Evolutionary conservation across 2,797 vertebrate species (phyloP).

Genomic region (Falco naumanni): DNA sequence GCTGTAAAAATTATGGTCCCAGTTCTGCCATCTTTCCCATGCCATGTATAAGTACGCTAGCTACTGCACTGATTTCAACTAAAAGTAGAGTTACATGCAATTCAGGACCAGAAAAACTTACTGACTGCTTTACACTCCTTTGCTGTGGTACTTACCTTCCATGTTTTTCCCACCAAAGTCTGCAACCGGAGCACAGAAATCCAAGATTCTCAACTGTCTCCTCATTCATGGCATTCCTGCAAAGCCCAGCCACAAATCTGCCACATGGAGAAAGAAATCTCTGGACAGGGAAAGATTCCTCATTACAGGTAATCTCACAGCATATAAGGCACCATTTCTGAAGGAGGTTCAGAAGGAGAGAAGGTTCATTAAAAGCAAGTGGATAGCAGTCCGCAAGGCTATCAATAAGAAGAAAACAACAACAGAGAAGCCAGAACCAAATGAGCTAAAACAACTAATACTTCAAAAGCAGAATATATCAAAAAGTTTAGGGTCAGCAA

Average conservation of each 20-base stretch:
- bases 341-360: not conserved
- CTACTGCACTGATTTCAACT: not conserved
- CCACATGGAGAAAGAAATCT: not conserved
- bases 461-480: constrained; percentile 38
- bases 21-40: not conserved
- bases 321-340: not conserved
- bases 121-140: not conserved
- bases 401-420: constrained; percentile 11
- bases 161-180: not conserved
- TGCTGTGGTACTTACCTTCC: not conserved
- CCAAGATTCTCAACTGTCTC: not conserved
- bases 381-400: not conserved
- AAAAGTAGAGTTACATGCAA: not conserved
- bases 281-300: not conserved
- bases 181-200: not conserved
- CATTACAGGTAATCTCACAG: not conserved
- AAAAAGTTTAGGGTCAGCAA: constrained; percentile 29
- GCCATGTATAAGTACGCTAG: not conserved
- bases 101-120: not conserved
- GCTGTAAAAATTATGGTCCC: not conserved
- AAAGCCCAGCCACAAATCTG: not conserved
- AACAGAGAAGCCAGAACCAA: constrained; percentile 16
- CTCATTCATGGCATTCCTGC: not conserved
- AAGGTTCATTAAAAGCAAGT: constrained; percentile 9
- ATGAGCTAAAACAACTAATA: not conserved